These are phyloP conservation scores for Archocentrus centrarchus DNA, from an alignment of 2,113 vertebrate genomes.

Conservation along the genomic window DNA sequence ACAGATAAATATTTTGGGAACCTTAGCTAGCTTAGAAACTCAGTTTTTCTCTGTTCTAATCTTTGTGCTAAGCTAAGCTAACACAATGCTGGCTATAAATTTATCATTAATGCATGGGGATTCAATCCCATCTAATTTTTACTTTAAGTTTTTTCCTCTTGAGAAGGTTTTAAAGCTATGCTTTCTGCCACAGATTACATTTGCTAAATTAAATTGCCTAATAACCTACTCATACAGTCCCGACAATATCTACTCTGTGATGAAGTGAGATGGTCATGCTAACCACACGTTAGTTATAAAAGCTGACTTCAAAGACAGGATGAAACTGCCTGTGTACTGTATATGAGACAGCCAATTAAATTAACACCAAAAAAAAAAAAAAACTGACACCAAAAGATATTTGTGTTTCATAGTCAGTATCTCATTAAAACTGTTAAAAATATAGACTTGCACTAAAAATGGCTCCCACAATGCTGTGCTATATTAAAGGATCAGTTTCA, in stretches of 20 bases:
- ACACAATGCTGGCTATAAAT: not conserved
- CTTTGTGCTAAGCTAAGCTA: not conserved
- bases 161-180: not conserved
- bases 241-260: not conserved
- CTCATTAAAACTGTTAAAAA: slow-evolving; percentile 9
- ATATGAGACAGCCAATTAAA: not conserved
- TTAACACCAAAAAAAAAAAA: not conserved
- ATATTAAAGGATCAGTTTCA: slow-evolving; percentile 44
- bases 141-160: not conserved
- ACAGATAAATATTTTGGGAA: not conserved
- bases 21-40: not conserved
- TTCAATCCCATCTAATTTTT: no score
- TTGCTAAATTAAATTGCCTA: no score
- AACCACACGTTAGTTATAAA: not conserved
- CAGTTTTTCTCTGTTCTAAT: not conserved
- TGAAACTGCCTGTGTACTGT: not conserved
- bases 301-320: not conserved
- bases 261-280: not conserved
- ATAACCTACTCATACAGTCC: not conserved
- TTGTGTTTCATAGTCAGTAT: slow-evolving; percentile 6
- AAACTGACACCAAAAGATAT: not conserved
- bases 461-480: slow-evolving; percentile 7
- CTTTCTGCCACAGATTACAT: no score
- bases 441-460: slow-evolving; percentile 10
- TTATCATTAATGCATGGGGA: not conserved